A percentile compares a stretch with the other conserved stretches of the same genome.
phyloP scores from a whole-genome alignment of 2,113 vertebrate species.

The Tenebrosternarchus preto region DNA sequence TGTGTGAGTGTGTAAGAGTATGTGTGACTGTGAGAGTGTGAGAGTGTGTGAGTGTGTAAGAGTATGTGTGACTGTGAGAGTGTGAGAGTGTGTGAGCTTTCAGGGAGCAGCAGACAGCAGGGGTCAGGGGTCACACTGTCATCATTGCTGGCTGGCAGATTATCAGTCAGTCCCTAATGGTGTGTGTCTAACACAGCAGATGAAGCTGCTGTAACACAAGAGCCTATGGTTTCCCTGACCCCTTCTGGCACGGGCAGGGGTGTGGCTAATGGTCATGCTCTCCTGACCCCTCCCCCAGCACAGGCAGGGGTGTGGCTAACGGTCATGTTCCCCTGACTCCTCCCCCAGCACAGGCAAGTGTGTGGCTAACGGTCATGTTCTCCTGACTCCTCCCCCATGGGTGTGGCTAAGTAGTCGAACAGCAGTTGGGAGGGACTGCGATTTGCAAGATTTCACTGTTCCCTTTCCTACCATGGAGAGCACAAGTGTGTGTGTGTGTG shows the following conservation, averaged over 20 bases:
- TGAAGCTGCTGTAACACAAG: conserved; percentile 45
- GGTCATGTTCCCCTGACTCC: conserved; percentile 18
- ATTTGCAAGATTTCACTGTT: neutral
- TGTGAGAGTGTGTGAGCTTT: conserved; percentile 32
- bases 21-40: too few species aligned
- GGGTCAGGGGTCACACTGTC: conserved; percentile 16
- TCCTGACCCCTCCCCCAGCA: conserved; percentile 25
- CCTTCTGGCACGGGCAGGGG: neutral
- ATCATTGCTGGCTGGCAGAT: conserved; percentile 27
- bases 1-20: neutral
- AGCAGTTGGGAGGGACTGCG: too few species aligned
- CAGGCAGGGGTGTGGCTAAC: neutral
- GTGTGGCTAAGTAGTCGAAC: too few species aligned
- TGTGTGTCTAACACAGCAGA: conserved; percentile 50
- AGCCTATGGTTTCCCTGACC: too few species aligned
- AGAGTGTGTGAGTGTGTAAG: too few species aligned
- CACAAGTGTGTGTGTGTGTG: conserved; percentile 29
- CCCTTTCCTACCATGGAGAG: neutral
- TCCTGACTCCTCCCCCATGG: conserved; percentile 31
- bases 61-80: too few species aligned
- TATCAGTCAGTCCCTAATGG: conserved; percentile 45
- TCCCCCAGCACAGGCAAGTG: conserved; percentile 10
- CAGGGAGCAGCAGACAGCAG: conserved; percentile 28
- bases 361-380: neutral
- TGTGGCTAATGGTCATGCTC: neutral